Percentiles rank a stretch among this genome's conserved stretches.
Evolutionary conservation across 2,888 invertebrate species (phyloP).

Genomic region (Stramonita haemastoma): DNA sequence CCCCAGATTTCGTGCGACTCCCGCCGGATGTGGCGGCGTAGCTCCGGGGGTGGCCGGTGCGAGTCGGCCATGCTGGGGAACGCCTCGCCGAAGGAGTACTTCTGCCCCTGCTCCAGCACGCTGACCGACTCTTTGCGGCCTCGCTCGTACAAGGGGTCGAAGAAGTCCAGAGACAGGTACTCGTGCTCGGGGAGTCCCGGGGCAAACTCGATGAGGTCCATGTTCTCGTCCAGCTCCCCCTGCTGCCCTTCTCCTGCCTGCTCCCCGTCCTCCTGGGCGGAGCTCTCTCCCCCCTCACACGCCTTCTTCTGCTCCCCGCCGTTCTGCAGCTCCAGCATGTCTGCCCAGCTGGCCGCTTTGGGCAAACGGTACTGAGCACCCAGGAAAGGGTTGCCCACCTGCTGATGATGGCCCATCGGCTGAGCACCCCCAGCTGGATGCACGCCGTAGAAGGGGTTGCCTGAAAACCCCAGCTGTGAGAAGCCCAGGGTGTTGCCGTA

Average conservation of each 20-base stretch:
- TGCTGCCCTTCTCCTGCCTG: not conserved
- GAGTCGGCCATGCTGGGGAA: conserved; percentile 48
- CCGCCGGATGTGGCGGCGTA: not conserved
- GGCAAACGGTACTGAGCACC: not conserved
- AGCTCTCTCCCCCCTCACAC: not conserved
- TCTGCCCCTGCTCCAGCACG: conserved; percentile 11
- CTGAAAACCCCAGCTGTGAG: not conserved
- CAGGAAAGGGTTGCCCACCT: not conserved
- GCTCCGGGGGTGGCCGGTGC: conserved; percentile 36
- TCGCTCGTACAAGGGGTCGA: conserved; percentile 68
- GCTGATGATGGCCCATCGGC: not conserved
- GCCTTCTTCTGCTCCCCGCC: not conserved
- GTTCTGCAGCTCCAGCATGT: conserved; percentile 14
- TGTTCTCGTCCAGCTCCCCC: conserved; percentile 26
- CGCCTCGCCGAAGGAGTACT: conserved; percentile 55
- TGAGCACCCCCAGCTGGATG: not conserved
- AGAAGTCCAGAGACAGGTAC: conserved; percentile 68
- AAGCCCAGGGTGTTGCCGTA: conserved; percentile 15
- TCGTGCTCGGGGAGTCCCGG: conserved; percentile 56
- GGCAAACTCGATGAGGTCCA: conserved; percentile 60
- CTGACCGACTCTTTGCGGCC: conserved; percentile 62
- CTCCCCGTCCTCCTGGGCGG: not conserved
- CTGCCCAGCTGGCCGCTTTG: conserved; percentile 30
- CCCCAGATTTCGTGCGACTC: conserved; percentile 41
- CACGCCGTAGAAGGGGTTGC: conserved; percentile 17